These are phyloP conservation scores for Microtus richardsoni DNA, from an alignment of 2,113 vertebrate genomes.

Conservation along the genomic window DNA sequence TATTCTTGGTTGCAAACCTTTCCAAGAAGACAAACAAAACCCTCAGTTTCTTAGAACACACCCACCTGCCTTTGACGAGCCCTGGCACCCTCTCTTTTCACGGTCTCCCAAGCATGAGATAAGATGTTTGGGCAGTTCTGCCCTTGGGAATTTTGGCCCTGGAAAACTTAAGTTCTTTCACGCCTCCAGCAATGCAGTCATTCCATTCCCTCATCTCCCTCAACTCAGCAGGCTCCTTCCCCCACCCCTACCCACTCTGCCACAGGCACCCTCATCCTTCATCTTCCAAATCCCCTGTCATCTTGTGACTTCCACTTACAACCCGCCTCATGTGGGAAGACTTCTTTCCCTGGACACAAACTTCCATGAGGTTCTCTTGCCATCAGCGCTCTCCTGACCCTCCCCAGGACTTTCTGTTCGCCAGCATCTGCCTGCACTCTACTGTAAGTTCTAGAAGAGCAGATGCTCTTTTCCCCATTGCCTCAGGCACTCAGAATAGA, in stretches of 20 bases:
- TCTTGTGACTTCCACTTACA: not conserved
- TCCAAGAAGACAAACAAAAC: conserved; percentile 15
- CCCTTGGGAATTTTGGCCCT: not conserved
- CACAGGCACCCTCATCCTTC: not conserved
- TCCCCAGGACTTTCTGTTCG: not conserved
- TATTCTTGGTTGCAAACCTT: not conserved
- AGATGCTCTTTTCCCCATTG: not conserved
- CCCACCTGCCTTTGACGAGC: not conserved
- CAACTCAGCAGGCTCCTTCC: not conserved
- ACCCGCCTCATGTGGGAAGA: not conserved
- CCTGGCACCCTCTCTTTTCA: not conserved
- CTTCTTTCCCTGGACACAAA: not conserved
- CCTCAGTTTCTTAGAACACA: not conserved
- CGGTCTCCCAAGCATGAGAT: not conserved
- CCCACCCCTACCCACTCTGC: too few relatives aligned
- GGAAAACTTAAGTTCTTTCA: not conserved
- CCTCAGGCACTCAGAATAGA: not conserved
- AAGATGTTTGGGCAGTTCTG: not conserved
- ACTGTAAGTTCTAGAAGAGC: not conserved
- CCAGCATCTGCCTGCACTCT: not conserved
- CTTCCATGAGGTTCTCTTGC: not conserved
- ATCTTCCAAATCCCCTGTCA: not conserved
- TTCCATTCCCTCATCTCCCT: not conserved
- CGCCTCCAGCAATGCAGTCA: not conserved
- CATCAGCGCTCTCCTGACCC: not conserved